These are phyloP conservation scores for Pomatostomus ruficeps DNA, from an alignment of 2,113 vertebrate species.

Conservation along the genomic window DNA sequence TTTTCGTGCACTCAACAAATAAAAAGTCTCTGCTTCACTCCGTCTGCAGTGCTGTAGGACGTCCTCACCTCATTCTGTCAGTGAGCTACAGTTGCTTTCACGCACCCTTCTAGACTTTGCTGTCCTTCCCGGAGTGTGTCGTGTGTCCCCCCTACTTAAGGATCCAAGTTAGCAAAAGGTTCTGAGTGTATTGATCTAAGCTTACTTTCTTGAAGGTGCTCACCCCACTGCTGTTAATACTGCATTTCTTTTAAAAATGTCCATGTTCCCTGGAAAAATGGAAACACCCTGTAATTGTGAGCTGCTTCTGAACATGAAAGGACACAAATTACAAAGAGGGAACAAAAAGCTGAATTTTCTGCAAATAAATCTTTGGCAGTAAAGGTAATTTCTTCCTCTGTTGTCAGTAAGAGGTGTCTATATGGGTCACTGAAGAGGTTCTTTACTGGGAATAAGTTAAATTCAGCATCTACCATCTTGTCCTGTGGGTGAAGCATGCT, in stretches of 20 bases:
- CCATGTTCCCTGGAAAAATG: not conserved
- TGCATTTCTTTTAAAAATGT: not conserved
- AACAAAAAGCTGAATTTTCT: conserved; percentile 7
- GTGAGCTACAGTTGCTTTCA: conserved; percentile 20
- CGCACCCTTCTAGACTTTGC: conserved; percentile 3
- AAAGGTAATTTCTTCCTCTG: conserved; percentile 10
- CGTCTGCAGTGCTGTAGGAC: not conserved
- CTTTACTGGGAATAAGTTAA: conserved; percentile 52
- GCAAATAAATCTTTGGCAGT: not conserved
- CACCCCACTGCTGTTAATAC: not conserved
- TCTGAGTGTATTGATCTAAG: not conserved
- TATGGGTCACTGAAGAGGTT: conserved; percentile 46
- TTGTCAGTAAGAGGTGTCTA: conserved; percentile 38
- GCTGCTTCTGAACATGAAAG: not conserved
- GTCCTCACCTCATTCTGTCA: conserved; percentile 56
- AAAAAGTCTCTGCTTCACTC: conserved; percentile 34
- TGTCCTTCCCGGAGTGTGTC: not conserved
- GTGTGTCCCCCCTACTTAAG: not conserved
- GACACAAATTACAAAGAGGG: not conserved
- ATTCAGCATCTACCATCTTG: conserved; percentile 59
- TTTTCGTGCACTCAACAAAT: conserved; percentile 46
- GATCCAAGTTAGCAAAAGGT: not conserved
- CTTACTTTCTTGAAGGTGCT: not conserved
- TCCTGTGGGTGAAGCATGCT: conserved; percentile 51
- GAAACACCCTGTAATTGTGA: not conserved